These are phyloP conservation scores for Phocoena sinus DNA, from an alignment of 2,113 vertebrate species.

Conservation along the genomic window DNA sequence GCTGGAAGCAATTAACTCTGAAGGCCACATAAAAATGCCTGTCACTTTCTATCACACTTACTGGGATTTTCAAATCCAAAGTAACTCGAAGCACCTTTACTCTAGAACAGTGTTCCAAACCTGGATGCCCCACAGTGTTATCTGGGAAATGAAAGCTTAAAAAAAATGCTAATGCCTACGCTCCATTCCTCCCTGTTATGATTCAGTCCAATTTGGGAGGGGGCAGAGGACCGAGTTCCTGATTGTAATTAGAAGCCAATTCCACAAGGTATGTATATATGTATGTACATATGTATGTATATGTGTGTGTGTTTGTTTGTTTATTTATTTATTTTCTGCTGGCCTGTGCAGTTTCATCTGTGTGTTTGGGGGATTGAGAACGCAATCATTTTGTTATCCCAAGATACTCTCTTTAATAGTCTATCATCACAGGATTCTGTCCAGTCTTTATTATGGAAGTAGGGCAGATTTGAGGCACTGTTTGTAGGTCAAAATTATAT, in stretches of 20 bases:
- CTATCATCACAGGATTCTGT: neutral
- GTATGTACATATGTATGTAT: neutral
- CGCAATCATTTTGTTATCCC: neutral
- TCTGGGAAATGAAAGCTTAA: neutral
- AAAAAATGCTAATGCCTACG: neutral
- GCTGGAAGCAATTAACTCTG: neutral
- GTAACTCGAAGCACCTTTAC: neutral
- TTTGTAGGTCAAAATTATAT: neutral
- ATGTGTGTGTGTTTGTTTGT: neutral
- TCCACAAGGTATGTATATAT: neutral
- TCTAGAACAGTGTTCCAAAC: neutral
- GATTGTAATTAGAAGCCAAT: neutral
- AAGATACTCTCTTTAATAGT: neutral
- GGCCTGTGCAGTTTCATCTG: neutral
- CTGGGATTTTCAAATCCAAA: neutral
- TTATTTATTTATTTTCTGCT: neutral
- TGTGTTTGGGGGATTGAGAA: neutral
- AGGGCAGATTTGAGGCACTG: neutral
- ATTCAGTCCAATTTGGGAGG: neutral
- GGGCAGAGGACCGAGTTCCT: neutral
- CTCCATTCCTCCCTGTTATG: rapidly evolving
- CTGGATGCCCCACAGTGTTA: neutral
- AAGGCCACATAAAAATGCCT: neutral
- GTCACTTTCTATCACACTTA: neutral
- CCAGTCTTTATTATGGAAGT: neutral